phyloP scores from a whole-genome alignment of 2,113 vertebrate genomes.

The Galemys pyrenaicus region DNA sequence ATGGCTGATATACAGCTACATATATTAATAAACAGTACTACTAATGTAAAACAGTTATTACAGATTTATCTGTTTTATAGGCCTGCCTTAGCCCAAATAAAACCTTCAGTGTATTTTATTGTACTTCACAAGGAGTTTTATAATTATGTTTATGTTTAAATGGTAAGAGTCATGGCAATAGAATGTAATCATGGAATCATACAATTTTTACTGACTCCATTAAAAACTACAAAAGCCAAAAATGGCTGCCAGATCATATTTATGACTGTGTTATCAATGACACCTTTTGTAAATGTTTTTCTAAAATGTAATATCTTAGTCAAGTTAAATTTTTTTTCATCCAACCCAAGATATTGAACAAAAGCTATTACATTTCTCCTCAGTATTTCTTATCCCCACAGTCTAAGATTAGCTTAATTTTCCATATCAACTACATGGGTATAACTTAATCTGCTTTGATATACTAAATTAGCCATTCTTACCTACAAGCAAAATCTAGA shows the following conservation, averaged over 20 bases:
- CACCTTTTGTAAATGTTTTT: neutral
- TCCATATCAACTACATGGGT: neutral
- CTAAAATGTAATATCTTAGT: neutral
- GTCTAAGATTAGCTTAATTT: constrained; percentile 46
- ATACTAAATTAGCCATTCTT: constrained; percentile 28
- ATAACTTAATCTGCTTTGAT: constrained; percentile 33
- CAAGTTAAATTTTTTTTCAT: constrained; percentile 27
- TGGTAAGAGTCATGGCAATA: constrained; percentile 26
- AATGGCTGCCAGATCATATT: constrained; percentile 4
- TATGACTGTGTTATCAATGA: constrained; percentile 31
- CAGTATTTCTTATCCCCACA: neutral
- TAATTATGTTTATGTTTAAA: constrained; percentile 61
- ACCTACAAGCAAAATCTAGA: neutral
- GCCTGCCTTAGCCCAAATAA: constrained; percentile 44
- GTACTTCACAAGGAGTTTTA: constrained; percentile 25
- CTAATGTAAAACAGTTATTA: constrained; percentile 55
- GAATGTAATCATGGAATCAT: neutral
- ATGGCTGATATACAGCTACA: constrained; percentile 52
- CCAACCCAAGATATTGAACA: neutral
- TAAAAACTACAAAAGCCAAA: constrained; percentile 37
- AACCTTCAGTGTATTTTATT: constrained; percentile 61
- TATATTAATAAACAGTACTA: constrained; percentile 55
- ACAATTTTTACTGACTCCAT: constrained; percentile 24
- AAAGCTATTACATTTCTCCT: neutral
- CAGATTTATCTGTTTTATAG: constrained; percentile 54